Conservation (phyloP, 2,888 invertebrate species). For the Omphaloscelis lunosa region DNA sequence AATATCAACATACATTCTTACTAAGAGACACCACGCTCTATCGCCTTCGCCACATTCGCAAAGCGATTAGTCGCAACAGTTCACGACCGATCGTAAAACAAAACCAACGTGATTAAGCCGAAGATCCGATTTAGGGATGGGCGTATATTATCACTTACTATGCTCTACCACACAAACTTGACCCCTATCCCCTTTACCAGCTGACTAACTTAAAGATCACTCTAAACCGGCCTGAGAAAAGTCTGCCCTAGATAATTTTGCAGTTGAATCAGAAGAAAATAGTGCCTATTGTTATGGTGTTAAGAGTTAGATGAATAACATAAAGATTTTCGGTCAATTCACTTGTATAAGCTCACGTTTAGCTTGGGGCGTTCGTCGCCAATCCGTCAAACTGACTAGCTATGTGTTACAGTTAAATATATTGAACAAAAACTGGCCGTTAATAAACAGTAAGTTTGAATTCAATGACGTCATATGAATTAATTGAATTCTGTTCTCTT, state of each 20-base stretch:
- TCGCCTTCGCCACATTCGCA: slow-evolving; percentile 13
- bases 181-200: slow-evolving; percentile 42
- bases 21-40: slow-evolving; percentile 1
- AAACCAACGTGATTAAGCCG: slow-evolving; percentile 72
- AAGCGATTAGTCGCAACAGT: slow-evolving; percentile 46
- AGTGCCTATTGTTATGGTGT: rapidly evolving
- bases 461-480: slow-evolving; percentile 38
- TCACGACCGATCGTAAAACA: slow-evolving; percentile 71
- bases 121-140: slow-evolving; percentile 68
- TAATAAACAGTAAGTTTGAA: slow-evolving; percentile 34
- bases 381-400: slow-evolving; percentile 75
- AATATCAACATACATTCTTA: slow-evolving; percentile 7
- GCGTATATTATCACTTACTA: slow-evolving; percentile 72
- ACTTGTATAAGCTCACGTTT: slow-evolving; percentile 66
- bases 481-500: slow-evolving; percentile 43
- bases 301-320: slow-evolving; percentile 10
- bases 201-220: slow-evolving; percentile 49
- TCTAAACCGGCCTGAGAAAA: slow-evolving; percentile 31
- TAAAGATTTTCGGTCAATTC: slow-evolving; percentile 22
- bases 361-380: slow-evolving; percentile 69
- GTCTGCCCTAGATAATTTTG: slow-evolving; percentile 7
- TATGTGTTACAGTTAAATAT: slow-evolving; percentile 50
- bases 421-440: slow-evolving; percentile 35
- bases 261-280: slow-evolving; percentile 10
- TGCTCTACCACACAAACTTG: slow-evolving; percentile 57